Conservation (phyloP, 2,888 invertebrate species). For the Mamestra brassicae region DNA sequence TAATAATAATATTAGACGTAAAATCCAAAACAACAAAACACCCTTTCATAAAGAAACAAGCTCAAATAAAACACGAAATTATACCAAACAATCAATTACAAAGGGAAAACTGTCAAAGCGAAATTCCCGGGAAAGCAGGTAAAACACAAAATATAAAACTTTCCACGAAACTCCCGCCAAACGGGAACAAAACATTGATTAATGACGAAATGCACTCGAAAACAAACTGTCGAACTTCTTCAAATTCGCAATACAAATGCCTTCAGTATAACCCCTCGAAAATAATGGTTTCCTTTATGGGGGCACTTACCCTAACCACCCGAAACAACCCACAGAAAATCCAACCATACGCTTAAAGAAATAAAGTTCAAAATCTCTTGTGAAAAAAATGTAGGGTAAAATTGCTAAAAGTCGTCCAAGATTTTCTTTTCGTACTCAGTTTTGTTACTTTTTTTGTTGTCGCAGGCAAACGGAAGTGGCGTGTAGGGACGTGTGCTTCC, state of each 20-base stretch:
- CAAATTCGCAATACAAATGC: constrained; percentile 90
- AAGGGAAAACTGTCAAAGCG: constrained; percentile 83
- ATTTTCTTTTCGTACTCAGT: constrained; percentile 80
- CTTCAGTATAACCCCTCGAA: constrained; percentile 87
- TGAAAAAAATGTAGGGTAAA: constrained; percentile 72
- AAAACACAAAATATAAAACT: constrained; percentile 85
- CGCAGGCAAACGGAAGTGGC: constrained; percentile 86
- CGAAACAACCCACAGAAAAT: constrained; percentile 38
- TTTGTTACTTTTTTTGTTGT: constrained; percentile 88
- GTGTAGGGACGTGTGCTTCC: constrained; percentile 89
- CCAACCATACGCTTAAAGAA: neutral
- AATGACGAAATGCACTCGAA: constrained; percentile 91
- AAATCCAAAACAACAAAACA: constrained; percentile 43
- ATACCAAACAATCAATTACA: constrained; percentile 87
- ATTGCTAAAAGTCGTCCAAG: constrained; percentile 75
- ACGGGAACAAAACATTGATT: constrained; percentile 90
- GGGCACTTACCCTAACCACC: constrained; percentile 72
- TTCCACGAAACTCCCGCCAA: constrained; percentile 72
- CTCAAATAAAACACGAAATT: constrained; percentile 56
- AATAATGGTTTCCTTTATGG: constrained; percentile 90
- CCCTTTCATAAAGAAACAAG: constrained; percentile 59
- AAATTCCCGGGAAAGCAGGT: constrained; percentile 84
- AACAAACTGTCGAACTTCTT: constrained; percentile 91
- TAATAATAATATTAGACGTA: neutral
- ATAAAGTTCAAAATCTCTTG: constrained; percentile 62